phyloP scores from a whole-genome alignment of 2,797 vertebrate genomes.

The Rhinophrynus dorsalis region DNA sequence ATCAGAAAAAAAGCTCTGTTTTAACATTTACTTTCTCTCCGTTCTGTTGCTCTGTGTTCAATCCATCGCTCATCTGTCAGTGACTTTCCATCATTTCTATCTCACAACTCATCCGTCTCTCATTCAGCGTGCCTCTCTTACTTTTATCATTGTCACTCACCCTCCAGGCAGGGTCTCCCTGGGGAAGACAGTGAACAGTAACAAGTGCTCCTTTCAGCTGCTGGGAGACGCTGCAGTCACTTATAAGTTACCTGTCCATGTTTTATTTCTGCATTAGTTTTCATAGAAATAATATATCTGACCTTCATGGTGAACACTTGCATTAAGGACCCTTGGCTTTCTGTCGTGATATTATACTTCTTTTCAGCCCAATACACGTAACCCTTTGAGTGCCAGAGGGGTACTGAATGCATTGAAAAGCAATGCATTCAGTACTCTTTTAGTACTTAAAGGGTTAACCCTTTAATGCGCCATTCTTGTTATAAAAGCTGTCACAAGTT shows the following conservation, averaged over 20 bases:
- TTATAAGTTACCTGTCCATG: too few species aligned
- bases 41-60: neutral
- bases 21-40: neutral
- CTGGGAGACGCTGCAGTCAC: too few species aligned
- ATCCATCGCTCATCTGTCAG: neutral
- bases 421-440: conserved; percentile 15
- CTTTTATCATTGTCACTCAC: neutral
- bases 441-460: too few species aligned
- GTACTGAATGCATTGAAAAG: too few species aligned
- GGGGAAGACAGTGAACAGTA: neutral
- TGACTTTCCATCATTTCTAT: neutral
- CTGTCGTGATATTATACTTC: too few species aligned
- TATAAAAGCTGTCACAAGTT: conserved; percentile 71
- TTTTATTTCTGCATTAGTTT: too few species aligned
- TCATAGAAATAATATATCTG: too few species aligned
- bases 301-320: too few species aligned
- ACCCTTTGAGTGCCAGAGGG: too few species aligned
- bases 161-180: neutral
- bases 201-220: neutral
- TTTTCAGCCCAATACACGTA: too few species aligned
- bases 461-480: conserved; percentile 18
- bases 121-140: neutral
- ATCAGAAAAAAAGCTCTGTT: neutral
- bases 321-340: too few species aligned
- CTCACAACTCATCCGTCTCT: neutral